Evolutionary conservation across 1,140 invertebrate species (phyloP).

Genomic region (Akabosia matsudoensis): DNA sequence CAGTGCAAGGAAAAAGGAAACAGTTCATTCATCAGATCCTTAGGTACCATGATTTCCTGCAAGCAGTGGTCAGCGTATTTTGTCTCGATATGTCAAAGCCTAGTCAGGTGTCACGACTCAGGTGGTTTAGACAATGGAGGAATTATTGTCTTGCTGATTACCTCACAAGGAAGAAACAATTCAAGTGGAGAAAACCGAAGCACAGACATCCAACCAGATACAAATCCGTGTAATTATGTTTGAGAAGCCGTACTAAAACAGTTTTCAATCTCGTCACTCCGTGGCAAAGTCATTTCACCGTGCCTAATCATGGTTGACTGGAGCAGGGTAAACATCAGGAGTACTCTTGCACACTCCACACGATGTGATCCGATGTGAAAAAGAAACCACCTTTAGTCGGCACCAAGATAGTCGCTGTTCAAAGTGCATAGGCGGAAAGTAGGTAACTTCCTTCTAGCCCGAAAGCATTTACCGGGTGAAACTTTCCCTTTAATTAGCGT

Average conservation of each 20-base stretch:
- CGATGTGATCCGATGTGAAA: too few relatives aligned
- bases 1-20: too few relatives aligned
- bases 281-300: background rate
- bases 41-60: background rate
- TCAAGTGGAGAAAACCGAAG: background rate
- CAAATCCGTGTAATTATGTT: background rate
- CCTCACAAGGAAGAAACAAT: background rate
- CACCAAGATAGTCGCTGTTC: too few relatives aligned
- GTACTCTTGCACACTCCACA: too few relatives aligned
- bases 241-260: background rate
- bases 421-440: too few relatives aligned
- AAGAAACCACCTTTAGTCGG: background rate
- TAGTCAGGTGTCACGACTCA: slow-evolving; percentile 12
- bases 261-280: background rate
- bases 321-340: too few relatives aligned
- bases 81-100: background rate
- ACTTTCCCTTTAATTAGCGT: background rate
- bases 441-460: too few relatives aligned
- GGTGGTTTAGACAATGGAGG: background rate
- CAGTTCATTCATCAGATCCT: background rate
- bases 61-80: background rate
- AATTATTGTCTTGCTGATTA: background rate
- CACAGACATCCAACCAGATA: background rate
- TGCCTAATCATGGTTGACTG: too few relatives aligned
- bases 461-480: too few relatives aligned